These are phyloP conservation scores for Chloroceryle aenea DNA, from an alignment of 2,113 vertebrate species.

Conservation along the genomic window DNA sequence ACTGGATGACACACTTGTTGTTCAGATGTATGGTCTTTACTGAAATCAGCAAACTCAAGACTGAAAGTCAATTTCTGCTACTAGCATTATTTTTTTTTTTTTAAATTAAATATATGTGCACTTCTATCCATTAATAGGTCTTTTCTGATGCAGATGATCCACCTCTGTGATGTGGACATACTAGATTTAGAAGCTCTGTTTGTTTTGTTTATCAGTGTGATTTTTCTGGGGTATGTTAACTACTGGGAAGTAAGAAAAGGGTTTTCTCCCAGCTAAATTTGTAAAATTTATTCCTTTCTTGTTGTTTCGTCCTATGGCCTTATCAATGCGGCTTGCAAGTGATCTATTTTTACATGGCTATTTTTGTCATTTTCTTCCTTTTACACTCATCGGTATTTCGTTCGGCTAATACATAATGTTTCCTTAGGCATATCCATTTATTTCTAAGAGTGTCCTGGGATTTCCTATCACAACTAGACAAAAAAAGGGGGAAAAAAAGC, in stretches of 20 bases:
- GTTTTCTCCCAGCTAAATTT: not conserved
- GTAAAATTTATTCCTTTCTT: not conserved
- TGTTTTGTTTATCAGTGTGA: not conserved
- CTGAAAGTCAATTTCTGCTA: not conserved
- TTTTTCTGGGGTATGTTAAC: not conserved
- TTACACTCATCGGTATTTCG: not conserved
- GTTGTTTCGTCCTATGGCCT: not conserved
- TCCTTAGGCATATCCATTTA: not conserved
- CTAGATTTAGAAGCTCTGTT: not conserved
- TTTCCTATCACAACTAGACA: not conserved
- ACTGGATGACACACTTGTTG: not conserved
- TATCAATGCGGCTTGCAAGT: not conserved
- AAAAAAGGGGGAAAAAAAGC: not conserved
- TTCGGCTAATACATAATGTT: not conserved
- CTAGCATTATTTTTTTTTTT: not conserved
- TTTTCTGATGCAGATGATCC: not conserved
- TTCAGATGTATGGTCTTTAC: not conserved
- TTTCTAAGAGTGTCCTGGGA: not conserved
- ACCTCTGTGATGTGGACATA: not conserved
- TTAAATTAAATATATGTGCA: not conserved
- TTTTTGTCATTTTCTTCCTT: conserved; percentile 17
- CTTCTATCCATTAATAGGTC: not conserved
- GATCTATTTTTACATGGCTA: not conserved
- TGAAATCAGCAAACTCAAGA: not conserved
- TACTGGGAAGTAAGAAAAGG: not conserved